Conservation (phyloP, 35 echinoderm and acorn worm species). For the Amphiura filiformis region DNA sequence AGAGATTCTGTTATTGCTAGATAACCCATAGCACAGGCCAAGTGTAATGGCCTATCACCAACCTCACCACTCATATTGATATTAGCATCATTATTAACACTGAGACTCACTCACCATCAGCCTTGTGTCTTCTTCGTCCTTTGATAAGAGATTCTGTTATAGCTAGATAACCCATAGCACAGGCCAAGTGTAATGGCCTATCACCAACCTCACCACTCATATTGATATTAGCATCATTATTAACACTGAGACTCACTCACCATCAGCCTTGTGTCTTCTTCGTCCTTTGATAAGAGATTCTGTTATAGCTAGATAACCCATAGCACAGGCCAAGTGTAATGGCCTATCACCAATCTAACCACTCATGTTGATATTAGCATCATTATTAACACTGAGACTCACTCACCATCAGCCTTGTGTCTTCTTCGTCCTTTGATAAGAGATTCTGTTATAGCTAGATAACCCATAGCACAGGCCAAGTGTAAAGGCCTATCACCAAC, state of each 20-base stretch:
- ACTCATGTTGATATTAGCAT: too few relatives aligned
- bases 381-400: too few relatives aligned
- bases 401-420: conserved; percentile 62
- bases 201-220: conserved; percentile 50
- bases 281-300: too few relatives aligned
- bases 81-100: conserved; percentile 51
- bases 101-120: too few relatives aligned
- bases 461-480: conserved; percentile 41
- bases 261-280: too few relatives aligned
- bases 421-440: conserved; percentile 46
- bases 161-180: conserved; percentile 39
- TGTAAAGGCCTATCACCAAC: conserved; percentile 48
- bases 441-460: conserved; percentile 36
- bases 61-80: conserved; percentile 51
- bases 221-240: too few relatives aligned
- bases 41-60: conserved; percentile 37
- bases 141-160: conserved; percentile 43
- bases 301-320: too few relatives aligned
- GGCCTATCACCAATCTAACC: too few relatives aligned
- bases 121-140: too few relatives aligned
- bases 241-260: too few relatives aligned
- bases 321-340: too few relatives aligned
- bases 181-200: conserved; percentile 46
- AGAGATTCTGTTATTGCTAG: conserved; percentile 32
- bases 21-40: conserved; percentile 42